A percentile compares a stretch with the other conserved stretches of the same genome.
Evolutionary conservation across 2,797 vertebrate genomes (phyloP).

Genomic region (Thunnus albacares): DNA sequence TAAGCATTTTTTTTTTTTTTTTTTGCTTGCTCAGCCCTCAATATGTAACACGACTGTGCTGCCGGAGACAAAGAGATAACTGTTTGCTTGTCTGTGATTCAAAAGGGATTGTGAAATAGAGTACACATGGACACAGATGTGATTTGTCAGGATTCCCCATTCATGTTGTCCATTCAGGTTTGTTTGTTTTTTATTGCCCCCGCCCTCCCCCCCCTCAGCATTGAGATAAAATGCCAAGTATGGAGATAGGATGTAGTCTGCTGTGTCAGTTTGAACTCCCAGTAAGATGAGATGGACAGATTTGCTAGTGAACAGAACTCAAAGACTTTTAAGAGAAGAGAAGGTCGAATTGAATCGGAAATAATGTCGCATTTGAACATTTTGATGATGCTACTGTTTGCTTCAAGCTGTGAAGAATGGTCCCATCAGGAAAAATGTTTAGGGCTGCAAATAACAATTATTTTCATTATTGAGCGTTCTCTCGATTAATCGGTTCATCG

Average conservation of each 20-base stretch:
- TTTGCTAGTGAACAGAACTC: background rate
- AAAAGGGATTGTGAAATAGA: constrained; percentile 3
- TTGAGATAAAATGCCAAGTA: background rate
- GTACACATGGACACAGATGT: background rate
- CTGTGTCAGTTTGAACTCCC: background rate
- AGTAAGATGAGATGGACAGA: constrained; percentile 11
- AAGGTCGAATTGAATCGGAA: no score
- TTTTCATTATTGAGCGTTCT: background rate
- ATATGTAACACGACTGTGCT: constrained; percentile 29
- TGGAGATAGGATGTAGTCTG: background rate
- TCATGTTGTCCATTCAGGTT: constrained; percentile 25
- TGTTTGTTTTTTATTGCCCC: background rate
- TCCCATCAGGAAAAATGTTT: no score
- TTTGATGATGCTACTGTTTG: background rate
- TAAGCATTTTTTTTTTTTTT: constrained; percentile 34
- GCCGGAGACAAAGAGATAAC: constrained; percentile 35
- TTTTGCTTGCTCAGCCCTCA: constrained; percentile 55
- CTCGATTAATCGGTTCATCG: no score
- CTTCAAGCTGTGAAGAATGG: background rate
- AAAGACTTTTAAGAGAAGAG: no score
- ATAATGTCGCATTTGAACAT: no score
- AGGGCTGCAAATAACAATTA: background rate
- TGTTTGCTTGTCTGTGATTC: constrained; percentile 18
- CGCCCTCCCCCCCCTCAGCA: no score
- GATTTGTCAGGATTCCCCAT: constrained; percentile 34